Base-by-base conservation (phyloP, 2,888 invertebrate genomes). In the Mythimna albipuncta region DNA sequence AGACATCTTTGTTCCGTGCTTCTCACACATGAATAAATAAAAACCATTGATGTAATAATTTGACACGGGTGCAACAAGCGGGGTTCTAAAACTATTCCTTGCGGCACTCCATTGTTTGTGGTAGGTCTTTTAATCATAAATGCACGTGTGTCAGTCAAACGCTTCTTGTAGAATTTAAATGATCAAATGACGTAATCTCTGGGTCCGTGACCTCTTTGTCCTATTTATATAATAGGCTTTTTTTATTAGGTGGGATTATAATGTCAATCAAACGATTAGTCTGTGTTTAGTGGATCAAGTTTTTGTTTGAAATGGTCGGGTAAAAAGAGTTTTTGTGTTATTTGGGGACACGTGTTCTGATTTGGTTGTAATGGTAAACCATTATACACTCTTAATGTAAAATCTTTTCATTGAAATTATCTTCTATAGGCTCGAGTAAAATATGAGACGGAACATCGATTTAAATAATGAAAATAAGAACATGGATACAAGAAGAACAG, bases 231-330 rank as follows among this genome's bases (percentile, higher is more conserved):
- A 84, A 85, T 81, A 72, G 57, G 63, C n/a, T 32, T 81, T 81
- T 82, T 84, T 81, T 83, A 72, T 81, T 57, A 55, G 52, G 63
- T 44, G 69, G 69, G 72, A 81, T 85, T 84, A 79, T 73, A 86
- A 82, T 80, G 85, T 84, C 84, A 85, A 85, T 81, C 81, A 81
- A 83, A 81, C 75, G 83, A 70, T 83, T 81, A 81, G 83, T 70
- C 81, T 75, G 61, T 55, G 83, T 81, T 81, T 81, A 75, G 52
- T 73, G 3, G 35, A 50, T 9, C 59, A 66, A 62, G 74, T 83
- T 81, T 79, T 70, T 81, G 63, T 83, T 79, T 57, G 59, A 58
- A 55, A 62, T 80, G 75, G 69, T 52, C 10, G 38, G 38, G 59
- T 68, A 54, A 70, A 82, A 83, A 70, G 75, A 79, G 19, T 64